Base-by-base conservation (phyloP, 2,888 invertebrate species). In the Amitus sp. region DNA sequence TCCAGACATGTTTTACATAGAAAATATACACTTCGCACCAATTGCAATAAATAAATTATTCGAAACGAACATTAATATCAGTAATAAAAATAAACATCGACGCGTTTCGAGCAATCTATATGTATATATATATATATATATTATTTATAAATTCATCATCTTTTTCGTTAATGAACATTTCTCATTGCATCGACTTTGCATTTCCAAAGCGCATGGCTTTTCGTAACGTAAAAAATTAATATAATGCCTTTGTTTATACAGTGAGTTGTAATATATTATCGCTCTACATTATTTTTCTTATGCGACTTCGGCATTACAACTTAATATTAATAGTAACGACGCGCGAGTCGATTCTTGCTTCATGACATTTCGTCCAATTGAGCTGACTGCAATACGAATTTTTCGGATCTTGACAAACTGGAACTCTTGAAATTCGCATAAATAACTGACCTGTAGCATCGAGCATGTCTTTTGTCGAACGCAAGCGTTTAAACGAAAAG, bases 221-320 rank as follows among this genome's bases (percentile, higher is more conserved):
- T 51, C 65, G 64, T 58, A 70, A 67, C 62, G 63, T 70, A 68
- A 71, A 73, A 66, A 75, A 67, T 70, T 73, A 67, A 67, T 70
- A 67, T 80, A 79, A 79, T 79, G 80, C 76, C 78, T 75, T 79
- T 73, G 68, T 77, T 76, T 78, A 77, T 77, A 76, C 77, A 77
- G 63, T 77, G 74, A 73, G 70, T 75, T 68, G 72, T 74, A 75
- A 76, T 74, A 74, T 74, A 74, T 75, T 69, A 75, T 73, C 69
- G 69, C 68, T 75, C 73, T 78, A 78, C 69, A 68, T 69, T 70
- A 71, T 73, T 73, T 74, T 73, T 73, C 61, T 66, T 72, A 69
- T 66, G 62, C 65, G 72, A 77, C 74, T 72, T 73, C 74, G 74
- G 62, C 59, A 71, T 70, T 70, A 69, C 69, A 69, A 64, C 75